Evolutionary conservation across 2,888 invertebrate genomes (phyloP).

Genomic region (Diogma glabrata): DNA sequence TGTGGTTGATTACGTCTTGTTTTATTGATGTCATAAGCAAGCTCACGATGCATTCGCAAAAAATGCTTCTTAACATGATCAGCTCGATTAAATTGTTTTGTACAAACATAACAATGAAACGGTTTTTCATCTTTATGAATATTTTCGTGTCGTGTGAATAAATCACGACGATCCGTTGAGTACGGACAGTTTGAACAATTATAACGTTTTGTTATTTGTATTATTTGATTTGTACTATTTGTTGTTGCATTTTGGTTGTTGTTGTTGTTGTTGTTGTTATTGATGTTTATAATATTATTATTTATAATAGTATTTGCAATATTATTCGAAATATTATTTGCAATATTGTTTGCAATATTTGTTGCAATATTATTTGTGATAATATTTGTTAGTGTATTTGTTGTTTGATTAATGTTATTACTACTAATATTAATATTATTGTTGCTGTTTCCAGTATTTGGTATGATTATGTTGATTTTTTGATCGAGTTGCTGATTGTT

Average conservation of each 20-base stretch:
- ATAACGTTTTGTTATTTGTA: slow-evolving; percentile 55
- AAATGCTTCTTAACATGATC: slow-evolving; percentile 94
- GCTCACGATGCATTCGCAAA: slow-evolving; percentile 81
- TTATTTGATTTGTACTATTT: slow-evolving; percentile 23
- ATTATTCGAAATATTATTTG: background rate
- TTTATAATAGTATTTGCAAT: slow-evolving; percentile 3
- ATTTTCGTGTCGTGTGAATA: slow-evolving; percentile 85
- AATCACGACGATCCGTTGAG: slow-evolving; percentile 80
- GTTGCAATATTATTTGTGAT: slow-evolving; percentile 6
- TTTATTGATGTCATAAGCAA: slow-evolving; percentile 74
- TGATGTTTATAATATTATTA: background rate
- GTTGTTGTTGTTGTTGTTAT: slow-evolving; percentile 3
- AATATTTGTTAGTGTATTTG: slow-evolving; percentile 6
- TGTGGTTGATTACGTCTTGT: slow-evolving; percentile 46
- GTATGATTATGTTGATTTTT: slow-evolving; percentile 7
- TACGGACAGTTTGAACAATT: slow-evolving; percentile 81
- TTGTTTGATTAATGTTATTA: too few relatives aligned
- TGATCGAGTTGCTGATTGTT: background rate
- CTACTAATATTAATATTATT: too few relatives aligned
- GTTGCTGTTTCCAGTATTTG: slow-evolving; percentile 4
- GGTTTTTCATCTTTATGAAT: slow-evolving; percentile 90
- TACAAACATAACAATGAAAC: slow-evolving; percentile 85
- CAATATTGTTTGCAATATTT: slow-evolving; percentile 1
- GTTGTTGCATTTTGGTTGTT: background rate
- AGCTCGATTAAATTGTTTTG: slow-evolving; percentile 86